These are phyloP conservation scores for Pelobates cultripes DNA, from an alignment of 2,797 vertebrate species.

Conservation along the genomic window DNA sequence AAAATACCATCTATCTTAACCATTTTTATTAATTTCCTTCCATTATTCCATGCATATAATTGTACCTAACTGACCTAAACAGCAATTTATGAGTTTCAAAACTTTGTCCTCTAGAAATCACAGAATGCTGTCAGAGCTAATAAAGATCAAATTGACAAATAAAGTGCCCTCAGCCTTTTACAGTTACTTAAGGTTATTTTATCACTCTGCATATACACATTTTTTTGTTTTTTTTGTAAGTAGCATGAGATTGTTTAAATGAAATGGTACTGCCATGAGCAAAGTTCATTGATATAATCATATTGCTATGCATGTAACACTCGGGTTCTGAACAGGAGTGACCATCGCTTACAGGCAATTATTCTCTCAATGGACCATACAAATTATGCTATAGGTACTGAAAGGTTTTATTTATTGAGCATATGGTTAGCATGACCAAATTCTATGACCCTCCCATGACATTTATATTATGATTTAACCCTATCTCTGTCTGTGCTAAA, in stretches of 20 bases:
- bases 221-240: background rate
- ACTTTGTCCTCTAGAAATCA: background rate
- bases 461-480: too few relatives aligned
- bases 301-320: background rate
- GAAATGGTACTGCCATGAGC: background rate
- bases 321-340: too few relatives aligned
- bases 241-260: background rate
- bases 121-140: background rate
- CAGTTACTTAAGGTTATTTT: background rate
- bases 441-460: too few relatives aligned
- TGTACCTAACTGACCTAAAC: background rate
- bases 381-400: background rate
- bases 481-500: too few relatives aligned
- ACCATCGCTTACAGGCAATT: background rate
- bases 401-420: background rate
- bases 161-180: background rate
- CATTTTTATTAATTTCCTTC: too few relatives aligned
- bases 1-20: too few relatives aligned
- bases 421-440: background rate
- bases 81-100: background rate
- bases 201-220: background rate
- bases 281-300: background rate
- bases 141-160: background rate
- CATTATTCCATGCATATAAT: background rate
- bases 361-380: background rate